Conservation (phyloP, 2,888 invertebrate genomes). For the Pocota personata region DNA sequence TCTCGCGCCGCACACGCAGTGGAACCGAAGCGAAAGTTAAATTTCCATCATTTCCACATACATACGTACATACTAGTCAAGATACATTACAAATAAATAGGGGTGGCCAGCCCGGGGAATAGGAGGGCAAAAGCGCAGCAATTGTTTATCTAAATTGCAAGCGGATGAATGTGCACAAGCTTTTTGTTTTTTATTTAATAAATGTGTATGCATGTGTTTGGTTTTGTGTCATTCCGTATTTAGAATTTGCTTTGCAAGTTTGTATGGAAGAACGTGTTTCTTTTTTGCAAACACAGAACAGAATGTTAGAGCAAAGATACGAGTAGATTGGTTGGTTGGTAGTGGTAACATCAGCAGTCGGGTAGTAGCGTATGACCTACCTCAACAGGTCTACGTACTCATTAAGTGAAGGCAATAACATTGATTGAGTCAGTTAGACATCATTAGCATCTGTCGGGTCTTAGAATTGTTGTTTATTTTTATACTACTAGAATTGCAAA, state of each 20-base stretch:
- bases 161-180: slow-evolving; percentile 65
- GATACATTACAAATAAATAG: slow-evolving; percentile 9
- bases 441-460: slow-evolving; percentile 66
- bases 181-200: slow-evolving; percentile 23
- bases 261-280: slow-evolving; percentile 39
- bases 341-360: slow-evolving; percentile 14
- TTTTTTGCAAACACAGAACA: slow-evolving; percentile 17
- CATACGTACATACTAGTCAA: too few relatives aligned
- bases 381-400: slow-evolving; percentile 72
- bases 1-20: slow-evolving; percentile 44
- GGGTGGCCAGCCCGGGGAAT: background rate
- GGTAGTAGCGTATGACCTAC: slow-evolving; percentile 59
- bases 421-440: slow-evolving; percentile 66
- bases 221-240: slow-evolving; percentile 59
- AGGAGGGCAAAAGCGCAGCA: slow-evolving; percentile 30
- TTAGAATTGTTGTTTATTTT: slow-evolving; percentile 32
- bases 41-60: slow-evolving; percentile 57
- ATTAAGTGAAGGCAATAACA: slow-evolving; percentile 66
- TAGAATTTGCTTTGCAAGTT: slow-evolving; percentile 66
- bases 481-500: slow-evolving; percentile 41
- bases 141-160: slow-evolving; percentile 68
- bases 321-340: background rate
- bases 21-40: slow-evolving; percentile 68
- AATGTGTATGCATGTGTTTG: slow-evolving; percentile 29
- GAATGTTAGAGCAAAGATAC: slow-evolving; percentile 21